Conservation (phyloP, 2,113 vertebrate species). For the Coreoperca whiteheadi region DNA sequence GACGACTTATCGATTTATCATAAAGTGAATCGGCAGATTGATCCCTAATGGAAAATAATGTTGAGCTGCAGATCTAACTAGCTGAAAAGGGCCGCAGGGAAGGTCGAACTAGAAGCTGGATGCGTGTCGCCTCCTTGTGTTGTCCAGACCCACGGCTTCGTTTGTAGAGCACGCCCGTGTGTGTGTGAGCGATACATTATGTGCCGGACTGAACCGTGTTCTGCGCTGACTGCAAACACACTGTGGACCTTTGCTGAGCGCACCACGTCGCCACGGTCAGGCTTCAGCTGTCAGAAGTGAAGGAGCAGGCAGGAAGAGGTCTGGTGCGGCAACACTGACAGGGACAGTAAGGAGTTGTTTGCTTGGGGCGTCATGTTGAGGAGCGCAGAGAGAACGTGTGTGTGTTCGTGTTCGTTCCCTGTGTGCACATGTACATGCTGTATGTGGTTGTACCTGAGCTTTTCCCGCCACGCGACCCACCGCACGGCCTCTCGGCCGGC, state of each 20-base stretch:
- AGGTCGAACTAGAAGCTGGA: too few species aligned
- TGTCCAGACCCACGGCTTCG: neutral
- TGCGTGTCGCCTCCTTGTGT: too few species aligned
- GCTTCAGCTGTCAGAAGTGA: conserved; percentile 33
- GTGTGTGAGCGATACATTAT: conserved; percentile 5
- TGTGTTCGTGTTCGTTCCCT: neutral
- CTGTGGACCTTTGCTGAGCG: conserved; percentile 17
- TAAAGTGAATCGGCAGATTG: neutral
- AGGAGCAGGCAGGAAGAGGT: conserved; percentile 1
- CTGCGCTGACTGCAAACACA: too few species aligned
- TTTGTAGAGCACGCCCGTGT: neutral
- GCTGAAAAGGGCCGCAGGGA: too few species aligned
- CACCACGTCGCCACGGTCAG: conserved; percentile 38
- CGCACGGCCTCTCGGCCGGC: conserved; percentile 49
- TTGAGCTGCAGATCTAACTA: too few species aligned
- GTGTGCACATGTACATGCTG: conserved; percentile 32
- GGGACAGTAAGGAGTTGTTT: neutral
- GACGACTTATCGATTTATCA: neutral
- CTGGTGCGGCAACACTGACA: neutral
- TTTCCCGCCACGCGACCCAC: conserved; percentile 46
- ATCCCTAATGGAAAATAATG: neutral
- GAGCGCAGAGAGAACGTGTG: neutral
- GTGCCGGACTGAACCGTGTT: too few species aligned
- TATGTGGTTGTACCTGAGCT: conserved; percentile 18
- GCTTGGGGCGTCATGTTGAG: neutral